phyloP scores from a whole-genome alignment of 2,888 invertebrate species.

The Chydorus sphaericus region DNA sequence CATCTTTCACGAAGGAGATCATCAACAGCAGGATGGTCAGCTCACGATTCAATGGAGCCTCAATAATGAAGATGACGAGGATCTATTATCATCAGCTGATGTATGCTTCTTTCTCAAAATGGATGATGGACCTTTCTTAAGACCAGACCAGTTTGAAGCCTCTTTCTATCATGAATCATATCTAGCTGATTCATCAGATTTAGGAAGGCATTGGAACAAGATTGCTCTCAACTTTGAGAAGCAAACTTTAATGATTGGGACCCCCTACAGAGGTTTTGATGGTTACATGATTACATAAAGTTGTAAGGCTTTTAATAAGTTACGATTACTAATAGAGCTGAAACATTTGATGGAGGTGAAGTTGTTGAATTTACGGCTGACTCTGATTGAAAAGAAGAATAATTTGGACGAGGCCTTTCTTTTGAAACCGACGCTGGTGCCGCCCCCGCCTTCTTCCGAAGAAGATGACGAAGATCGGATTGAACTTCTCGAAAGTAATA shows the following conservation, averaged over 20 bases:
- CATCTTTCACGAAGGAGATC: no score
- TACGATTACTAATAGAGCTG: neutral
- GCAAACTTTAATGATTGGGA: neutral
- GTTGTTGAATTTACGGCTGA: neutral
- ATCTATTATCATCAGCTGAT: no score
- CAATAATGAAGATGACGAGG: no score
- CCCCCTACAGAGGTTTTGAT: neutral
- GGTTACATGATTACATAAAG: neutral
- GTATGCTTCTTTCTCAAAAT: neutral
- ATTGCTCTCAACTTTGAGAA: neutral
- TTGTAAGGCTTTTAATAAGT: neutral
- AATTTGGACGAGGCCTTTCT: neutral
- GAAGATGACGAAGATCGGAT: neutral
- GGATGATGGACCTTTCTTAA: neutral
- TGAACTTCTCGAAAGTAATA: neutral
- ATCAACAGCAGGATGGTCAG: no score
- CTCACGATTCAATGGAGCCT: no score
- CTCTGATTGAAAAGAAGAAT: neutral
- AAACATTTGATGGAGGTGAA: neutral
- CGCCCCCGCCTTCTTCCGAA: neutral
- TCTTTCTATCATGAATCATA: neutral
- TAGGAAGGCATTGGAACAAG: neutral
- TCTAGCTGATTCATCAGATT: neutral
- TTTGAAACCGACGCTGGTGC: neutral
- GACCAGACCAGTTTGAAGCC: neutral